Percentiles rank a stretch among this genome's conserved stretches.
These are phyloP conservation scores for Ernsta delagoae DNA, from an alignment of 2,888 invertebrate species.

Conservation along the genomic window DNA sequence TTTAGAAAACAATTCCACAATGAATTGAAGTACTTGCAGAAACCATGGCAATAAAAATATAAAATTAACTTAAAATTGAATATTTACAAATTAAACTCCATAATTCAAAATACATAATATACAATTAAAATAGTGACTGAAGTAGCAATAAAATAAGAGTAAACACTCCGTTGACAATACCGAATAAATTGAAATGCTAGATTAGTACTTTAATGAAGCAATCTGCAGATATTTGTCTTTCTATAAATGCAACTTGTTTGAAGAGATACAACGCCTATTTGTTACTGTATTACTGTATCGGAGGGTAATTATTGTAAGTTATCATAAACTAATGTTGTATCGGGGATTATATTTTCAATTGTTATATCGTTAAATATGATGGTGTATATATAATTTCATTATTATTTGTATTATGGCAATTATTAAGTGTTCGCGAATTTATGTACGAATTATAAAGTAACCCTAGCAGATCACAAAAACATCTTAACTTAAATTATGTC, in stretches of 20 bases:
- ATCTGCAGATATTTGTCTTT: slow-evolving; percentile 51
- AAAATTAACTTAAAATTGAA: slow-evolving; percentile 78
- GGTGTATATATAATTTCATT: slow-evolving; percentile 60
- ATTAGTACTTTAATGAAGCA: slow-evolving; percentile 50
- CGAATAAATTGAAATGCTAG: slow-evolving; percentile 58
- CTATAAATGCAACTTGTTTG: slow-evolving; percentile 48
- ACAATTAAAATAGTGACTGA: slow-evolving; percentile 83
- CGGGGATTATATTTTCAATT: slow-evolving; percentile 42
- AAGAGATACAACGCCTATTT: slow-evolving; percentile 42
- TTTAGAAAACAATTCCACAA: slow-evolving; percentile 71
- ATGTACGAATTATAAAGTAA: slow-evolving; percentile 76
- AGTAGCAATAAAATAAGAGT: slow-evolving; percentile 64
- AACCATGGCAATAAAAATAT: slow-evolving; percentile 79
- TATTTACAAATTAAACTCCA: slow-evolving; percentile 81
- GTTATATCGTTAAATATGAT: slow-evolving; percentile 44
- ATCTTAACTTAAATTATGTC: slow-evolving; percentile 77
- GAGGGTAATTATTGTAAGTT: slow-evolving; percentile 43
- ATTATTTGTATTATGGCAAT: slow-evolving; percentile 79
- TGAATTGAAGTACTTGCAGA: slow-evolving; percentile 73
- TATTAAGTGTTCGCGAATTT: slow-evolving; percentile 71
- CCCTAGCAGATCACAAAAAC: slow-evolving; percentile 83
- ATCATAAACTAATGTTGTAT: slow-evolving; percentile 39
- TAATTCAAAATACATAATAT: slow-evolving; percentile 72
- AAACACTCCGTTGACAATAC: slow-evolving; percentile 60
- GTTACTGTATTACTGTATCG: slow-evolving; percentile 41